Conservation (phyloP, 2,113 vertebrate genomes). For the rabbit (Oryctolagus cuniculus) region DNA sequence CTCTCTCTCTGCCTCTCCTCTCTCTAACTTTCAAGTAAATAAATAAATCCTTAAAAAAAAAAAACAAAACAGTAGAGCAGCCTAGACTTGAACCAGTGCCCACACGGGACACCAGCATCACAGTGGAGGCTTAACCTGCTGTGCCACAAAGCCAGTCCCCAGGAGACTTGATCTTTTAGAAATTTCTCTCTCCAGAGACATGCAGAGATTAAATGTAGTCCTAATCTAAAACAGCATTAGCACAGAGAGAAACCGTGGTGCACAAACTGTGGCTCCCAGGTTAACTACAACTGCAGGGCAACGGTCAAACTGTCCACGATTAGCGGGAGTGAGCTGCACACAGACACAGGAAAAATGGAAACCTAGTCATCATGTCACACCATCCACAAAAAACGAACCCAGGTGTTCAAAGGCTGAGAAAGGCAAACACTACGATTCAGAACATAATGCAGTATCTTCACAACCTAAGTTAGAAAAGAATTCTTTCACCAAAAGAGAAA, state of each 20-base stretch:
- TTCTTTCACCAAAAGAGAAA: neutral
- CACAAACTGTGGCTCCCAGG: too few species aligned
- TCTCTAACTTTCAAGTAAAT: too few species aligned
- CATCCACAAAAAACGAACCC: neutral
- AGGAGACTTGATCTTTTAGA: neutral
- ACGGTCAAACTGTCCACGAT: neutral
- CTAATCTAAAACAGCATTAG: neutral
- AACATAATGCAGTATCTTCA: neutral
- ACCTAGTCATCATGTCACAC: too few species aligned
- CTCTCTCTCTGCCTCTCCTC: too few species aligned
- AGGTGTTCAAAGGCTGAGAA: neutral
- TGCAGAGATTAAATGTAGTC: neutral
- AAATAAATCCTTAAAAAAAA: too few species aligned
- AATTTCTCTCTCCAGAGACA: neutral
- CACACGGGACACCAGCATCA: too few species aligned
- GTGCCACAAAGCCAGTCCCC: too few species aligned
- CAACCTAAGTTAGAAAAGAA: neutral
- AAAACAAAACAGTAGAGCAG: too few species aligned
- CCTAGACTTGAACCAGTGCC: too few species aligned
- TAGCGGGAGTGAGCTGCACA: too few species aligned
- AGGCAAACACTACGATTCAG: neutral
- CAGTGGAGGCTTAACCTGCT: too few species aligned
- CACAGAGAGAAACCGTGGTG: neutral
- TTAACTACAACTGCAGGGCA: too few species aligned
- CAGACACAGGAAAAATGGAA: neutral